These are phyloP conservation scores for Aricia agestis DNA, from an alignment of 1,140 invertebrate species.

Conservation along the genomic window DNA sequence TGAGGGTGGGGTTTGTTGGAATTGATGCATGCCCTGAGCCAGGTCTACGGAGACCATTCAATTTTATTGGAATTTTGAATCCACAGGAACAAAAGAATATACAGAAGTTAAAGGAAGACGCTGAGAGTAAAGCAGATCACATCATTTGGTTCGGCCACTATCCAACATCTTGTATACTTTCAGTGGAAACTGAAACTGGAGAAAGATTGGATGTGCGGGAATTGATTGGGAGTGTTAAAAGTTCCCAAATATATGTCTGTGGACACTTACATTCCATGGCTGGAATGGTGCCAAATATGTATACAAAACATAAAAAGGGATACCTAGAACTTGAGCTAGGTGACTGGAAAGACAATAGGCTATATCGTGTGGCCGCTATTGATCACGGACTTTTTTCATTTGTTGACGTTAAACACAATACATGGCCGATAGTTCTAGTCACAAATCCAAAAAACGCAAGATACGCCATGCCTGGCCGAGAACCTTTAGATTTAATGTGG, in stretches of 20 bases:
- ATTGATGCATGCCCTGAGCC: slow-evolving; percentile 93
- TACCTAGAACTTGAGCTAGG: slow-evolving; percentile 92
- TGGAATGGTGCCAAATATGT: slow-evolving; percentile 89
- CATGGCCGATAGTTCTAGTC: slow-evolving; percentile 89
- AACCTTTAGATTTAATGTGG: slow-evolving; percentile 82
- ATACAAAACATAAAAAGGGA: slow-evolving; percentile 89
- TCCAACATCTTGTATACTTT: slow-evolving; percentile 91
- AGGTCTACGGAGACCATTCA: slow-evolving; percentile 91
- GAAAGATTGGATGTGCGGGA: slow-evolving; percentile 76
- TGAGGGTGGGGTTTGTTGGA: slow-evolving; percentile 87
- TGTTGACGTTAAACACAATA: slow-evolving; percentile 84
- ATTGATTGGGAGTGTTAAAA: slow-evolving; percentile 74
- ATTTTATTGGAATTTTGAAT: slow-evolving; percentile 92
- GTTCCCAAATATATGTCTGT: slow-evolving; percentile 85
- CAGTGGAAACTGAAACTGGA: slow-evolving; percentile 66
- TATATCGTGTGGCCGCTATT: slow-evolving; percentile 89
- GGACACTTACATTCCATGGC: slow-evolving; percentile 93
- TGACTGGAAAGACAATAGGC: slow-evolving; percentile 95
- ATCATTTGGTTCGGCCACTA: slow-evolving; percentile 90
- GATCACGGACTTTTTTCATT: slow-evolving; percentile 96
- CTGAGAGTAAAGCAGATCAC: slow-evolving; percentile 56
- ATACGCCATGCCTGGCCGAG: slow-evolving; percentile 83
- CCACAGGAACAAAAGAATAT: slow-evolving; percentile 79
- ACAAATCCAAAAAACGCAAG: slow-evolving; percentile 93
- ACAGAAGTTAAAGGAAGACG: slow-evolving; percentile 54